These are phyloP conservation scores for Drosophila triauraria DNA, from an alignment of 1,140 invertebrate genomes.

Conservation along the genomic window DNA sequence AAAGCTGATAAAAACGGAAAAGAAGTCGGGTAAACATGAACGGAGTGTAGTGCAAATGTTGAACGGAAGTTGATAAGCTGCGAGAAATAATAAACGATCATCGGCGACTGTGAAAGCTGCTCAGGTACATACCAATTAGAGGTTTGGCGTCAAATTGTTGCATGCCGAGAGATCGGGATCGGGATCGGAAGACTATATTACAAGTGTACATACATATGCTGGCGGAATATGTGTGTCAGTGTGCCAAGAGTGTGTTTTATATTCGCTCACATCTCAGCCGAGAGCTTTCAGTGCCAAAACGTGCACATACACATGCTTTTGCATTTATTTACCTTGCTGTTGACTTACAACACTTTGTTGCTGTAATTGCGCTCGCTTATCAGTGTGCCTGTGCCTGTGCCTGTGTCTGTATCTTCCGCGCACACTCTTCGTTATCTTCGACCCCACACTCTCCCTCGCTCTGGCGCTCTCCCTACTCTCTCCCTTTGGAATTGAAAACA, in stretches of 20 bases:
- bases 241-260: conserved; percentile 57
- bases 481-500: conserved; percentile 41
- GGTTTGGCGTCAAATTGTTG: conserved; percentile 10
- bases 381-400: conserved; percentile 15
- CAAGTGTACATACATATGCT: neutral
- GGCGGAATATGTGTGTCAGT: conserved; percentile 62
- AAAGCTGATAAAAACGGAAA: conserved; percentile 56
- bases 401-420: conserved; percentile 39
- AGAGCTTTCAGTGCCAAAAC: conserved; percentile 58
- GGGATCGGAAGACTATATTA: conserved; percentile 8
- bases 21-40: conserved; percentile 33
- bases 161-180: conserved; percentile 34
- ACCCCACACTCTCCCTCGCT: conserved; percentile 6
- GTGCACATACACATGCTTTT: conserved; percentile 22
- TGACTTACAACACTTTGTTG: conserved; percentile 54
- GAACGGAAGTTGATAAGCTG: conserved; percentile 63
- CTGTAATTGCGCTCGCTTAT: conserved; percentile 58
- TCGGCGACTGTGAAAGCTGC: conserved; percentile 47
- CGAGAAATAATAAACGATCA: conserved; percentile 21
- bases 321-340: conserved; percentile 47
- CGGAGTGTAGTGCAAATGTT: conserved; percentile 54
- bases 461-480: conserved; percentile 9
- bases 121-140: conserved; percentile 49
- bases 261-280: conserved; percentile 8
- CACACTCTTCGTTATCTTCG: conserved; percentile 35